Evolutionary conservation across 2,797 vertebrate genomes (phyloP).

Genomic region (Heliangelus exortis): DNA sequence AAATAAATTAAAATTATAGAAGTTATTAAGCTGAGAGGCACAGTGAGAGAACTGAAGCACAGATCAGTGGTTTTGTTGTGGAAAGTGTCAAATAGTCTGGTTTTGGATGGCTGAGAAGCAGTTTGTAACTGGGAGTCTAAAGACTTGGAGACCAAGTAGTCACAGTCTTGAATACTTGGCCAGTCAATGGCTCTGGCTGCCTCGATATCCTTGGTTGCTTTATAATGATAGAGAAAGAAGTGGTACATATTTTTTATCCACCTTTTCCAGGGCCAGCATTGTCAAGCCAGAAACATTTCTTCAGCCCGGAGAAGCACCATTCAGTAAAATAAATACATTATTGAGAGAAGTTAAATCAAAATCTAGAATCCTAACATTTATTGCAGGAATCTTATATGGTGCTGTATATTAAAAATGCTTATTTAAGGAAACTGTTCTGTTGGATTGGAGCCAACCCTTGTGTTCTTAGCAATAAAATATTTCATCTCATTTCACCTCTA

Average conservation of each 20-base stretch:
- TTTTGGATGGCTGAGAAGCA: constrained; percentile 3
- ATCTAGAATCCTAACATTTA: constrained; percentile 9
- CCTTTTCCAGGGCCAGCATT: background rate
- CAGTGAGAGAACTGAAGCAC: background rate
- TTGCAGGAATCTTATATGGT: background rate
- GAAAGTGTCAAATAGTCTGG: background rate
- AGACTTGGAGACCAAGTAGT: constrained; percentile 1
- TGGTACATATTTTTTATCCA: background rate
- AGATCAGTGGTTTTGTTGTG: background rate
- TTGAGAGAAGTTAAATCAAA: constrained; percentile 34
- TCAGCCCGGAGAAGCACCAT: background rate
- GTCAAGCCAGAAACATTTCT: background rate
- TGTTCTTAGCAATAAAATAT: constrained; percentile 56
- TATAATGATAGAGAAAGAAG: background rate
- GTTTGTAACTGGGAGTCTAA: constrained; percentile 1
- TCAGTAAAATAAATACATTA: constrained; percentile 3
- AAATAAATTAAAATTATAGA: background rate
- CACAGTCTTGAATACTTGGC: background rate
- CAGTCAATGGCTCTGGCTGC: background rate
- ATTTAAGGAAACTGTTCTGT: constrained; percentile 38
- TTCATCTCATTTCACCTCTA: constrained; percentile 61
- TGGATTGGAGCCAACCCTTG: constrained; percentile 45
- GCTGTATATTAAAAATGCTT: constrained; percentile 33
- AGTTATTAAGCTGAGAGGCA: background rate
- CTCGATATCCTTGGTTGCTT: background rate